phyloP scores from a whole-genome alignment of 37 sponge, comb jelly and placozoan genomes.

The Beroe forskalii region DNA sequence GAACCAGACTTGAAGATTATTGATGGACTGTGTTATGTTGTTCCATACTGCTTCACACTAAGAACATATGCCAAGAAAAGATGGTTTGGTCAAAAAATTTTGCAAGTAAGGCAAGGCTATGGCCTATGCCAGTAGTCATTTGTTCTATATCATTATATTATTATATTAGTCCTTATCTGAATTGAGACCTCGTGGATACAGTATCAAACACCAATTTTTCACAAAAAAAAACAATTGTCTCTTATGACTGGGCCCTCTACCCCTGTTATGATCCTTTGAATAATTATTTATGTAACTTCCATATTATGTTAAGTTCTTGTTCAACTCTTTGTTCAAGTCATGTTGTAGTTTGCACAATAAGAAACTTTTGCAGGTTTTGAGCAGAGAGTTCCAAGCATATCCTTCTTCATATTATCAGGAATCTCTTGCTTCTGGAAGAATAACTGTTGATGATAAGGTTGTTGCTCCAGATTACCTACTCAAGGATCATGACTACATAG shows the following conservation, averaged over 20 bases:
- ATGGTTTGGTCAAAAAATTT: slow-evolving; percentile 30
- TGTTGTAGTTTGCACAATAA: too few relatives aligned
- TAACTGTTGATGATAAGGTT: slow-evolving; percentile 29
- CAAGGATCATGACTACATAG: slow-evolving; percentile 42
- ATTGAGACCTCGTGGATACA: too few relatives aligned
- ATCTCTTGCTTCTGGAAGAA: slow-evolving; percentile 9
- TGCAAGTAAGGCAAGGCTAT: slow-evolving; percentile 4
- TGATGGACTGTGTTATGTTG: slow-evolving; percentile 55
- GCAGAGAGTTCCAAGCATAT: slow-evolving; percentile 53
- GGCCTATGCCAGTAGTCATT: too few relatives aligned
- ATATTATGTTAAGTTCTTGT: too few relatives aligned
- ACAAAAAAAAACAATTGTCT: too few relatives aligned
- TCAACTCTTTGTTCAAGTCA: too few relatives aligned
- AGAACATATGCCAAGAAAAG: slow-evolving; percentile 44
- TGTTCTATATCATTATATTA: too few relatives aligned
- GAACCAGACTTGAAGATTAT: slow-evolving; percentile 9
- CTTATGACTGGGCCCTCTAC: too few relatives aligned
- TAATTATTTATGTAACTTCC: too few relatives aligned
- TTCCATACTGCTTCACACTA: slow-evolving; percentile 15
- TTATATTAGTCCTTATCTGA: too few relatives aligned
- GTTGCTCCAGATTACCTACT: neutral
- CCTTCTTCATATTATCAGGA: neutral
- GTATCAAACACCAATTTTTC: too few relatives aligned
- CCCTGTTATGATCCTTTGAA: too few relatives aligned
- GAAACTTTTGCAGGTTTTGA: neutral